Evolutionary conservation across 2,113 vertebrate species (phyloP).

Genomic region (Isurus oxyrinchus): DNA sequence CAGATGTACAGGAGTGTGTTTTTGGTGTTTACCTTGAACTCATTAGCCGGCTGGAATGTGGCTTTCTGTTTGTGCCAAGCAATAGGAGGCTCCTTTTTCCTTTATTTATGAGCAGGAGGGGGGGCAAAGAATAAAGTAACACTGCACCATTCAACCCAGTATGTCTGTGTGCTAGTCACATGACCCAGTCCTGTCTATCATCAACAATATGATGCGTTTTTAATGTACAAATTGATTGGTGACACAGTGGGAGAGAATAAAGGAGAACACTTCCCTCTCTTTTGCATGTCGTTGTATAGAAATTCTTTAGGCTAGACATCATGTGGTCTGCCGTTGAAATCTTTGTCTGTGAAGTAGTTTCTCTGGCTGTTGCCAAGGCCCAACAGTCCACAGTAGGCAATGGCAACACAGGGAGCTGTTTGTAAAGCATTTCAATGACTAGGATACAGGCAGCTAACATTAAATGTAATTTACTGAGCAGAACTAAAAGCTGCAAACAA

Average conservation of each 20-base stretch:
- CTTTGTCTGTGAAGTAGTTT: constrained; percentile 41
- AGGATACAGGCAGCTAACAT: constrained; percentile 56
- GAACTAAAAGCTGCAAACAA: constrained; percentile 77
- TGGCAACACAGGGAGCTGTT: constrained; percentile 53
- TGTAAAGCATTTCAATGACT: constrained; percentile 51
- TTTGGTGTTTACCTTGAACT: neutral
- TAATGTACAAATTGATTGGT: constrained; percentile 39
- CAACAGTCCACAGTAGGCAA: constrained; percentile 41
- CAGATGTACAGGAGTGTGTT: neutral
- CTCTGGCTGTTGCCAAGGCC: constrained; percentile 41
- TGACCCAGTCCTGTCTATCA: neutral
- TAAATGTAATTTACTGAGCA: constrained; percentile 75
- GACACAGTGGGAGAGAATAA: constrained; percentile 36
- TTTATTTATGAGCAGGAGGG: neutral
- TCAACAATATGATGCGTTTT: neutral
- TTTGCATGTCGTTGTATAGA: constrained; percentile 37
- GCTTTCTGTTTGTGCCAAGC: neutral
- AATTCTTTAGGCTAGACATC: constrained; percentile 41
- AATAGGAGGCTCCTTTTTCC: neutral
- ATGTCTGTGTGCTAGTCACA: neutral
- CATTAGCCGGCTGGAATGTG: neutral
- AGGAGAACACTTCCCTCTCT: constrained; percentile 26
- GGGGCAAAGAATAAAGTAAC: constrained; percentile 1
- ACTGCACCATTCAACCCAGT: neutral
- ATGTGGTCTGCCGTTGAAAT: constrained; percentile 24